phyloP scores from a whole-genome alignment of 1,140 invertebrate species.

The Penaeus vannamei region DNA sequence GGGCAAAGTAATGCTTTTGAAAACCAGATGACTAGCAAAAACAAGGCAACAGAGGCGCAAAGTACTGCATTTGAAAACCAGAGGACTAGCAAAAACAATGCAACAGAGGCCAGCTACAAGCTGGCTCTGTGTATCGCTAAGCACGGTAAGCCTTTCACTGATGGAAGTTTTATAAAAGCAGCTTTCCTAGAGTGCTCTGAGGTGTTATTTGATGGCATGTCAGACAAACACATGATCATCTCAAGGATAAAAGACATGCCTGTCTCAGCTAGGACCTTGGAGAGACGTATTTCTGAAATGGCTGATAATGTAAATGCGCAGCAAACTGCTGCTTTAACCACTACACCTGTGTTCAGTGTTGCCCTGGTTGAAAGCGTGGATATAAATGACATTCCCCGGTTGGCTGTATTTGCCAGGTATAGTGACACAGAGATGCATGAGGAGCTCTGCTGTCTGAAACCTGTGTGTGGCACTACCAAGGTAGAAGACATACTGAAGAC shows the following conservation, averaged over 20 bases:
- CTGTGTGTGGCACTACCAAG: constrained; percentile 16
- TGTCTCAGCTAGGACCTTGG: neutral
- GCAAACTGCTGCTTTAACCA: constrained; percentile 13
- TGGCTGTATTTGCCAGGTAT: constrained; percentile 18
- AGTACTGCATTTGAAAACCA: constrained; percentile 30
- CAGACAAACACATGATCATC: too few species aligned
- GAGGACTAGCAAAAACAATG: neutral
- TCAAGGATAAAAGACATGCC: too few species aligned
- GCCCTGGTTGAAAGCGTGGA: constrained; percentile 16
- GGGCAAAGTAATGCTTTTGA: too few species aligned
- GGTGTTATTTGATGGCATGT: neutral
- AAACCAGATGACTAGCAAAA: neutral
- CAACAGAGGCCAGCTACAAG: too few species aligned
- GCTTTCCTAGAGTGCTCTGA: constrained; percentile 34
- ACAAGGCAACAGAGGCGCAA: neutral
- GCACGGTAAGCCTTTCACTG: neutral
- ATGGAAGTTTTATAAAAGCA: constrained; percentile 26
- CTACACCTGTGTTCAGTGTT: constrained; percentile 27
- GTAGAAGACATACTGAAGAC: constrained; percentile 26
- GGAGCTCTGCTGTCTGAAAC: constrained; percentile 16
- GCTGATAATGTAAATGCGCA: constrained; percentile 20
- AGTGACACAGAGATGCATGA: constrained; percentile 13
- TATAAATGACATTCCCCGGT: constrained; percentile 7
- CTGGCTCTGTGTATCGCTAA: constrained; percentile 13
- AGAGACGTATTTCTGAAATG: constrained; percentile 36